These are phyloP conservation scores for Triplophysa tibetana DNA, from an alignment of 2,113 vertebrate species.

Conservation along the genomic window DNA sequence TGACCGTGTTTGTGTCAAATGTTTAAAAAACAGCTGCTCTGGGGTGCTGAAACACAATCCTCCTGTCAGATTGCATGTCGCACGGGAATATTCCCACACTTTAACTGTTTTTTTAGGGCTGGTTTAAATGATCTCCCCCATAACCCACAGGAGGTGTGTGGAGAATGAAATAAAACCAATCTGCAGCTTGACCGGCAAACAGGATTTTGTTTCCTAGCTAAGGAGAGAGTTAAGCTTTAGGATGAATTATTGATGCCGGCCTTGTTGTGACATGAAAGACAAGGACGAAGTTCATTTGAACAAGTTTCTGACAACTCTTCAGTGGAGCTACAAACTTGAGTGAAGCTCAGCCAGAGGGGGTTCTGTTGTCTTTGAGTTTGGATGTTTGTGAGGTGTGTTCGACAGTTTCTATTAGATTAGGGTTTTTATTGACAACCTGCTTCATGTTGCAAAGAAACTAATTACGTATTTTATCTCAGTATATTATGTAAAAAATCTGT, in stretches of 20 bases:
- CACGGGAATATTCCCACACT: not conserved
- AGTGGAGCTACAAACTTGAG: conserved; percentile 42
- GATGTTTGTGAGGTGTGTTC: conserved; percentile 8
- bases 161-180: conserved; percentile 48
- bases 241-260: conserved; percentile 69
- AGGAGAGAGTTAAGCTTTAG: conserved; percentile 52
- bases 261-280: conserved; percentile 61
- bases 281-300: conserved; percentile 61
- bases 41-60: conserved; percentile 15
- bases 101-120: not conserved
- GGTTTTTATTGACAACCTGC: not conserved
- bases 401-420: conserved; percentile 20
- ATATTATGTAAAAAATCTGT: not conserved
- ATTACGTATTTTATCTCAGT: not conserved
- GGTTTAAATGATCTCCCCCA: conserved; percentile 49
- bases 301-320: conserved; percentile 64
- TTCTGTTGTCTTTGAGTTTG: conserved; percentile 49
- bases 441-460: conserved; percentile 10
- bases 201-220: conserved; percentile 64
- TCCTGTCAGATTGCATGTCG: conserved; percentile 38
- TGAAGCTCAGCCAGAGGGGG: conserved; percentile 54
- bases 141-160: conserved; percentile 4
- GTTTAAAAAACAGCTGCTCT: conserved; percentile 23
- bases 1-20: conserved; percentile 28
- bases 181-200: conserved; percentile 56